Base-by-base conservation (phyloP, 1,140 invertebrate genomes). In the Ceratina calcarata region DNA sequence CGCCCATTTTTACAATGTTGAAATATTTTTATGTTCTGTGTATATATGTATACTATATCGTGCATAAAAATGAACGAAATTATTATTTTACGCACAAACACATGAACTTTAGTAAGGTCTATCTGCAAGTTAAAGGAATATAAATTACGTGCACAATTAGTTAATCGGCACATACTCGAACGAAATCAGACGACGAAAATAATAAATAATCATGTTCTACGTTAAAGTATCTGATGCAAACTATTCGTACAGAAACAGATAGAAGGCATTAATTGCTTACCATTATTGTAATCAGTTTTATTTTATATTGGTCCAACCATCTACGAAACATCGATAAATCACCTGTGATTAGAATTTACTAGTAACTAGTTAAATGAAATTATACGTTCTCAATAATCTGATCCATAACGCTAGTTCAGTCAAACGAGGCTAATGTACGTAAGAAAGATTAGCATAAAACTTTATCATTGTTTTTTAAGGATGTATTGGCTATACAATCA, bases 1-100 rank as follows among this genome's bases (percentile, higher is more conserved):
- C 76, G 76, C 69, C 69, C 69, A 78, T 78, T 72, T 71, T 65
- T 32, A 60, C 57, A 60, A 77, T 32, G 37, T 60, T 45, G 57
- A 68, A 68, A 57, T 69, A 76, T 49, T 68, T 69, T 69, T 77
- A 58, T 66, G 68, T 72, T 71, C 4, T 49, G 2, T 60, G 32
- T 72, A 65, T 24, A 53, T 62, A n/a, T 55, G 18, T 18, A 57
- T 57, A 57, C 15, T 57, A 10, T 45, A 45, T 57, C 18, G 18
- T 57, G 55, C 51, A 37, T n/a, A 57, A 77, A 61, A 77, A 61
- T 37, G 2, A 45, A 8, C 37, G 15, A 70, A 70, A 61, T 61
- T 77, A 77, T 69, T 49, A 51, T 77, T n/a, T 53, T 49, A 53
- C 45, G 66, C 45, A 70, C 57, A 77, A 61, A 60, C 61, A 0